Conservation (phyloP, 2,888 invertebrate species). For the Drosophila subsilvestris region DNA sequence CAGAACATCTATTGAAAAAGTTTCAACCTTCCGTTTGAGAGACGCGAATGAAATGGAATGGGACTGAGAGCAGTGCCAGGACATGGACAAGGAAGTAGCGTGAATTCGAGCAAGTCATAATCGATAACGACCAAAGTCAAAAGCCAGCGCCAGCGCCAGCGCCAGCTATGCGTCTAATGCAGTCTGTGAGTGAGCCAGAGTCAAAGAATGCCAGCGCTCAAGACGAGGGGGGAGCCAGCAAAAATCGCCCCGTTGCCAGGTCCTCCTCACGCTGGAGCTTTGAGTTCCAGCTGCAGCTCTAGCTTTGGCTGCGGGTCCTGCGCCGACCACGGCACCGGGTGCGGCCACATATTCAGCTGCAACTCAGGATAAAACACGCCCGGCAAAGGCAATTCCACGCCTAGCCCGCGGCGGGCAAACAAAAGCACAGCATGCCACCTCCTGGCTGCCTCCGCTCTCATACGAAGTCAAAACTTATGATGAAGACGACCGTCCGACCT, state of each 20-base stretch:
- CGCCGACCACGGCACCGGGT: neutral
- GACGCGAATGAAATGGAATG: conserved; percentile 6
- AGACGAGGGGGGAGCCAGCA: conserved; percentile 51
- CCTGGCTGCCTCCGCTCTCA: conserved; percentile 5
- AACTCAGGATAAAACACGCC: neutral
- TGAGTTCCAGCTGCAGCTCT: neutral
- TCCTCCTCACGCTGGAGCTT: conserved; percentile 3
- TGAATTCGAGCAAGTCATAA: conserved; percentile 63
- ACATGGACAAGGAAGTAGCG: conserved; percentile 9
- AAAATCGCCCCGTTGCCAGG: conserved; percentile 19
- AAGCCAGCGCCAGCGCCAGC: conserved; percentile 26
- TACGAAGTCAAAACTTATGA: conserved; percentile 70
- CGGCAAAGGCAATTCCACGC: conserved; percentile 50
- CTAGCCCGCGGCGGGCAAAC: conserved; percentile 68
- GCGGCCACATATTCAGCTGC: conserved; percentile 13
- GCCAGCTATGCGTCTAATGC: conserved; percentile 50
- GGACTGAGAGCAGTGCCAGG: conserved; percentile 4
- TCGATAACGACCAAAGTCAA: conserved; percentile 56
- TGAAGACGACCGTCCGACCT: conserved; percentile 31
- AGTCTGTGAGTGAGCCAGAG: conserved; percentile 48
- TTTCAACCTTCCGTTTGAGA: conserved; percentile 44
- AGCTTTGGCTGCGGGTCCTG: neutral
- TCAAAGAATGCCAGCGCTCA: conserved; percentile 30
- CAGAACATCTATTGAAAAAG: conserved; percentile 57
- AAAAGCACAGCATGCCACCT: conserved; percentile 71